Evolutionary conservation across 2,797 vertebrate species (phyloP).

Genomic region (Falco novaeseelandiae): DNA sequence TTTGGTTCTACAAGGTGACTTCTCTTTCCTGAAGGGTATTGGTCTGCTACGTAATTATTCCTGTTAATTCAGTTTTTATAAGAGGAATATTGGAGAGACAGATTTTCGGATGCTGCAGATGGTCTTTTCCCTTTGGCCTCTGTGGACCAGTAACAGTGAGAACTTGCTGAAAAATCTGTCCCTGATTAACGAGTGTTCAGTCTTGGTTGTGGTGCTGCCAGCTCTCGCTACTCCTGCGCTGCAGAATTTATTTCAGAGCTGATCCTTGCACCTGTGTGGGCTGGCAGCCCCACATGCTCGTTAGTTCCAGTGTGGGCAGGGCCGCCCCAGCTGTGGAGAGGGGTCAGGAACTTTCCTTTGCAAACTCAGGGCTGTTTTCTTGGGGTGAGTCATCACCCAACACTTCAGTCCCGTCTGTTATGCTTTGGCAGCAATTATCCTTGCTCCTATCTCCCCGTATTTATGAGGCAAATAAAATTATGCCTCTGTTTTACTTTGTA

Average conservation of each 20-base stretch:
- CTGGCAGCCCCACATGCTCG: not conserved
- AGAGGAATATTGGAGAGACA: not conserved
- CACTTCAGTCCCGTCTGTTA: not conserved
- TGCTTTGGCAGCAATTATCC: not conserved
- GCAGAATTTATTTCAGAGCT: conserved; percentile 7
- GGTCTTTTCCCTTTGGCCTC: not conserved
- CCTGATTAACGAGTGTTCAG: not conserved
- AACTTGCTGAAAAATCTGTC: conserved; percentile 19
- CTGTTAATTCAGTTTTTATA: not conserved
- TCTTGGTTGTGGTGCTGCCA: not conserved
- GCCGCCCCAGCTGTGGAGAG: not conserved
- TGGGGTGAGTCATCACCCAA: not conserved
- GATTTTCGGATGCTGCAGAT: not conserved
- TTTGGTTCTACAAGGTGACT: not conserved
- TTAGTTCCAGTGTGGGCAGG: conserved; percentile 12
- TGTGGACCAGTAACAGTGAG: not conserved
- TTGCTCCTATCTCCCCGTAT: not conserved
- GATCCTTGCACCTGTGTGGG: conserved; percentile 24
- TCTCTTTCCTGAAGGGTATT: not conserved
- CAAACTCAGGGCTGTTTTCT: not conserved
- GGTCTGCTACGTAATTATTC: not conserved
- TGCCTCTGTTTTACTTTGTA: not conserved
- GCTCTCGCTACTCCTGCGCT: not conserved
- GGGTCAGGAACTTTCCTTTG: not conserved
- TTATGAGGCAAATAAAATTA: not conserved